Conservation (phyloP, 2,888 invertebrate genomes). For the Drosophila nr. fundita region DNA sequence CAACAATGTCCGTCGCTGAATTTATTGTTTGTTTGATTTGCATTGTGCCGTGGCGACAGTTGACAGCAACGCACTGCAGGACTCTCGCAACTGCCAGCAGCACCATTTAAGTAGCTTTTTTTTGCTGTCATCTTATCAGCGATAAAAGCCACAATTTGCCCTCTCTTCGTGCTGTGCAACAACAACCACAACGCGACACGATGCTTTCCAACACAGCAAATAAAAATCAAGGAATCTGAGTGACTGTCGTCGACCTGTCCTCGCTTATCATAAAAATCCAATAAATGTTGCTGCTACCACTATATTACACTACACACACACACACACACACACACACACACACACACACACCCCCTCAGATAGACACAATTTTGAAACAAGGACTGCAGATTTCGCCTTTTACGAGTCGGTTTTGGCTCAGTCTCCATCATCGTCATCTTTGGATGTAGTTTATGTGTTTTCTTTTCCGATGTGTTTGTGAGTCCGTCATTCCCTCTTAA, state of each 20-base stretch:
- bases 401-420: constrained; percentile 51
- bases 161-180: constrained; percentile 53
- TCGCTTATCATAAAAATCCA: constrained; percentile 74
- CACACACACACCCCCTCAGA: background rate
- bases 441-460: constrained; percentile 63
- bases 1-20: constrained; percentile 72
- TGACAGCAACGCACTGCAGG: background rate
- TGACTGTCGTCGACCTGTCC: constrained; percentile 54
- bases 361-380: constrained; percentile 9
- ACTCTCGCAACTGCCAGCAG: background rate
- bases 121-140: constrained; percentile 50
- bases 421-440: constrained; percentile 53
- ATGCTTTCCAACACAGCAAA: constrained; percentile 20
- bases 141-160: constrained; percentile 68
- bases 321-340: constrained; percentile 5
- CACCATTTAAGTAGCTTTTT: constrained; percentile 14
- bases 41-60: constrained; percentile 51
- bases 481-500: constrained; percentile 21
- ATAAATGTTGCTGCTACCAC: constrained; percentile 57
- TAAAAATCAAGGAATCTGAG: constrained; percentile 36
- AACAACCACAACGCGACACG: constrained; percentile 17
- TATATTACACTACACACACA: constrained; percentile 2
- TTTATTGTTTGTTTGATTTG: constrained; percentile 79
- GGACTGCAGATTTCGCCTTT: constrained; percentile 37
- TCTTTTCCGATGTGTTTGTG: constrained; percentile 34